phyloP scores from a whole-genome alignment of 2,113 vertebrate species.

The Capreolus pygargus region DNA sequence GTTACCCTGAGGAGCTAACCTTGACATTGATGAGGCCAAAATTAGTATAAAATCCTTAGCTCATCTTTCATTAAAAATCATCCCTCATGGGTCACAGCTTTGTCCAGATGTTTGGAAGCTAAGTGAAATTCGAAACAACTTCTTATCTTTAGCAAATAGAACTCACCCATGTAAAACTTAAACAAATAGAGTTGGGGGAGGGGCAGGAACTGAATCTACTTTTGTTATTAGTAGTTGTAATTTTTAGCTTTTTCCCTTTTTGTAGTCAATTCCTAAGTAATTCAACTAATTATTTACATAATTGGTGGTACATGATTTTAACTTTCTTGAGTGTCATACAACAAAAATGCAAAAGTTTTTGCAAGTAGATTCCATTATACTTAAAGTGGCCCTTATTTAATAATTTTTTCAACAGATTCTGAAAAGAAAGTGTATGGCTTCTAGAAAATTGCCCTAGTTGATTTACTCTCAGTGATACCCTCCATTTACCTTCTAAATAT shows the following conservation, averaged over 20 bases:
- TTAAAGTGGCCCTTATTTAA: slow-evolving; percentile 56
- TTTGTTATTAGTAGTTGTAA: background rate
- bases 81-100: background rate
- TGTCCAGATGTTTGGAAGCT: background rate
- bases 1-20: slow-evolving; percentile 52
- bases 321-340: slow-evolving; percentile 61
- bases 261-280: slow-evolving; percentile 67
- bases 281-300: slow-evolving; percentile 70
- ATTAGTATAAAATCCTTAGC: slow-evolving; percentile 32
- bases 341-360: slow-evolving; percentile 63
- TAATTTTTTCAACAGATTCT: slow-evolving; percentile 15
- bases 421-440: background rate
- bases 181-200: background rate
- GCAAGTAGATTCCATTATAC: slow-evolving; percentile 58
- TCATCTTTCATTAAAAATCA: slow-evolving; percentile 67
- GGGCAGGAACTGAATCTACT: background rate
- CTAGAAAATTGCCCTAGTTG: slow-evolving; percentile 10
- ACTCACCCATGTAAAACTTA: slow-evolving; percentile 18
- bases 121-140: slow-evolving; percentile 32
- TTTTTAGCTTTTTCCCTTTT: slow-evolving; percentile 54
- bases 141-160: slow-evolving; percentile 42
- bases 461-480: background rate
- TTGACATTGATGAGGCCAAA: slow-evolving; percentile 10
- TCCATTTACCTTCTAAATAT: background rate
- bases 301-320: slow-evolving; percentile 68